Conservation (phyloP, 2,888 invertebrate genomes). For the Euproctis similis region DNA sequence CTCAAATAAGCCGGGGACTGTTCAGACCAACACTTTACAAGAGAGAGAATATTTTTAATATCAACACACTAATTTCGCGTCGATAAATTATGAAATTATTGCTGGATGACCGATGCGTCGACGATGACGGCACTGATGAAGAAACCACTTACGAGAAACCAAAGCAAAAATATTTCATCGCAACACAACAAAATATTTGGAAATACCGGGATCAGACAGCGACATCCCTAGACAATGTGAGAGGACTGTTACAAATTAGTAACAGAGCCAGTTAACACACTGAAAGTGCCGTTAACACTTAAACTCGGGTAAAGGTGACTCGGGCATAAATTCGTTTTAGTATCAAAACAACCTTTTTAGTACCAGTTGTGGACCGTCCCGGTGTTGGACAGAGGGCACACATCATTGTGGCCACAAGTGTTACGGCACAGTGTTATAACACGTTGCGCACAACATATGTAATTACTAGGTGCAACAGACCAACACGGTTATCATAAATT, state of each 20-base stretch:
- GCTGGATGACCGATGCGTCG: too few relatives aligned
- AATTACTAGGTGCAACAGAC: constrained; percentile 21
- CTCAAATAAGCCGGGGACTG: too few relatives aligned
- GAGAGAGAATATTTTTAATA: too few relatives aligned
- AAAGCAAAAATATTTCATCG: too few relatives aligned
- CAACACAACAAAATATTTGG: too few relatives aligned
- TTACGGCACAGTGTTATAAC: constrained; percentile 17
- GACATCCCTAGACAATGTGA: constrained; percentile 11
- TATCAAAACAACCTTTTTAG: not conserved
- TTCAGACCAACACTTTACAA: too few relatives aligned
- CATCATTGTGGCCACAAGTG: constrained; percentile 12
- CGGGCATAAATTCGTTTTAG: not conserved
- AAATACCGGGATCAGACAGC: too few relatives aligned
- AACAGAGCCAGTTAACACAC: constrained; percentile 15
- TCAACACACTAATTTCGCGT: too few relatives aligned
- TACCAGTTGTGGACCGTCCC: constrained; percentile 14
- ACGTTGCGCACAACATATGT: constrained; percentile 20
- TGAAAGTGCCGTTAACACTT: constrained; percentile 13
- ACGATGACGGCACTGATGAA: too few relatives aligned
- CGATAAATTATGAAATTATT: too few relatives aligned
- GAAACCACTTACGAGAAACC: too few relatives aligned
- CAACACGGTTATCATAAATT: constrained; percentile 27
- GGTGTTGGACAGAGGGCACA: constrained; percentile 15
- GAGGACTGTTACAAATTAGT: constrained; percentile 11
- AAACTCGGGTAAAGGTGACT: constrained; percentile 1